Evolutionary conservation across 2,888 invertebrate genomes (phyloP).

Genomic region (Andrena trimmerana): DNA sequence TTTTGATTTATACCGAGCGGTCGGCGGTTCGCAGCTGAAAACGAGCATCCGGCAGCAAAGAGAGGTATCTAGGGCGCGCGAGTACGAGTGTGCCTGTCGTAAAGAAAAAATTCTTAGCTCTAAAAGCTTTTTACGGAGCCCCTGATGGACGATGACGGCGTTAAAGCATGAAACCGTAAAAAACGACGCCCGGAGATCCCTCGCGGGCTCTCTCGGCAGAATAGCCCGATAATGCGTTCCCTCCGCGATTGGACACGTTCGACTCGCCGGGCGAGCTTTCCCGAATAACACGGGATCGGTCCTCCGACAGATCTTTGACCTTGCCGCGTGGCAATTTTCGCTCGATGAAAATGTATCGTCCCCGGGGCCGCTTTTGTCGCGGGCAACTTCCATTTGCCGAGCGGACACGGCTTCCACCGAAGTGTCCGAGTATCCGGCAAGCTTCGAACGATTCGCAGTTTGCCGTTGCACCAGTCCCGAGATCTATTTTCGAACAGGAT

Average conservation of each 20-base stretch:
- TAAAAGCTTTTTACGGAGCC: constrained; percentile 57
- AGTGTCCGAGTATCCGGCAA: constrained; percentile 56
- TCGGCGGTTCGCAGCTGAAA: constrained; percentile 49
- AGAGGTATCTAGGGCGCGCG: constrained; percentile 53
- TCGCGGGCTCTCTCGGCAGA: too few species aligned
- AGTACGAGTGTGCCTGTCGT: constrained; percentile 35
- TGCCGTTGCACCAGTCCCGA: constrained; percentile 58
- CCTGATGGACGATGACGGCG: constrained; percentile 14
- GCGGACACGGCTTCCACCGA: constrained; percentile 5
- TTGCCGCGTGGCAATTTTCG: not conserved
- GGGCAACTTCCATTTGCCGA: not conserved
- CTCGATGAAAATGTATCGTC: not conserved
- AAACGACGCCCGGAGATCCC: constrained; percentile 11
- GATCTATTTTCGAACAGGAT: constrained; percentile 69
- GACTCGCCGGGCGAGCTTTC: not conserved
- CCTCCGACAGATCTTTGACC: not conserved
- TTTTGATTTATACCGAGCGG: constrained; percentile 56
- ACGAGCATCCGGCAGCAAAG: constrained; percentile 51
- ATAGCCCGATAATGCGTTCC: not conserved
- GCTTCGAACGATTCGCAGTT: constrained; percentile 71
- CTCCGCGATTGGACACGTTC: not conserved
- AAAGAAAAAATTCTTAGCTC: constrained; percentile 60
- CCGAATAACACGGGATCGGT: not conserved
- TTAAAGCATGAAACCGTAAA: constrained; percentile 20
- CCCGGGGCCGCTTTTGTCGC: not conserved